Evolutionary conservation across 1,140 invertebrate genomes (phyloP).

Genomic region (Batillaria attramentaria): DNA sequence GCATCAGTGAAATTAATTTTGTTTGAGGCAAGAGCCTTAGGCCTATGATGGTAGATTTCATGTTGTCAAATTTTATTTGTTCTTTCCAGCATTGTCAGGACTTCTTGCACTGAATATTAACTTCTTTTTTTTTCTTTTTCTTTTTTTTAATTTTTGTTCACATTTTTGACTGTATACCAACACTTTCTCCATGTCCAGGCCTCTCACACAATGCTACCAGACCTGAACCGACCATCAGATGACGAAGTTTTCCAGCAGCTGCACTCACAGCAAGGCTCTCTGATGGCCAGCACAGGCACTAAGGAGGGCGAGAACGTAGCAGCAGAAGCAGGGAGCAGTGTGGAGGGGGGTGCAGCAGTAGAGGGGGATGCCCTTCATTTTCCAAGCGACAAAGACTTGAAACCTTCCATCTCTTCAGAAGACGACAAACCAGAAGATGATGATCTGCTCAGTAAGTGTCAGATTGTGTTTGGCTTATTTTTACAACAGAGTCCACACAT

Average conservation of each 20-base stretch:
- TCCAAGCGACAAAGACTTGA: slow-evolving; percentile 39
- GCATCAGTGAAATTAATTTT: too few relatives aligned
- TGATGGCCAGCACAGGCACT: not conserved
- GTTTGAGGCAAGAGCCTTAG: too few relatives aligned
- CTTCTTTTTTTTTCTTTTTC: too few relatives aligned
- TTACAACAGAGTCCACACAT: too few relatives aligned
- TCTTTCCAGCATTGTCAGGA: too few relatives aligned
- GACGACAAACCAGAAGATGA: slow-evolving; percentile 64
- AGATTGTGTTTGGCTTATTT: too few relatives aligned
- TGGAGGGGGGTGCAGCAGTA: slow-evolving; percentile 23
- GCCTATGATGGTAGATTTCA: too few relatives aligned
- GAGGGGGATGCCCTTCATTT: slow-evolving; percentile 33
- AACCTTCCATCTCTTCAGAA: slow-evolving; percentile 54
- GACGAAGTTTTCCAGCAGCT: slow-evolving; percentile 21
- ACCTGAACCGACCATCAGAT: not conserved
- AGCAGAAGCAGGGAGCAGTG: not conserved
- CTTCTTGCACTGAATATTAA: too few relatives aligned
- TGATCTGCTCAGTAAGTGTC: slow-evolving; percentile 59
- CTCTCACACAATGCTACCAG: not conserved
- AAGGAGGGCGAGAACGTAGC: not conserved
- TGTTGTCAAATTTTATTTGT: too few relatives aligned
- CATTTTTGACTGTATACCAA: not conserved
- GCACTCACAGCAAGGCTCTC: not conserved
- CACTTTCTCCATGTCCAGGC: not conserved
- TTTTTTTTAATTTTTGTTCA: too few relatives aligned